Percentiles rank a stretch among this genome's conserved stretches.
These are phyloP conservation scores for Conger conger DNA, from an alignment of 2,113 vertebrate genomes.

Conservation along the genomic window DNA sequence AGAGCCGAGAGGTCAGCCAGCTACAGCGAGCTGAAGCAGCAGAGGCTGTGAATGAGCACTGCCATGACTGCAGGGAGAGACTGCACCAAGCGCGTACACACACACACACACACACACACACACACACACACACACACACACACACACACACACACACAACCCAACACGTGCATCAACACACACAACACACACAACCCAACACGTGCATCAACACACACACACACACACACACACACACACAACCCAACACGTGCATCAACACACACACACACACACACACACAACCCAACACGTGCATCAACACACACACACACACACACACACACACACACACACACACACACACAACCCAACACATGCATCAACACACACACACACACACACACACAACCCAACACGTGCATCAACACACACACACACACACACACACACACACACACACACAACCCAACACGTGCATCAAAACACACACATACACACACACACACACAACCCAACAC, in stretches of 20 bases:
- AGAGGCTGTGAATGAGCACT: slow-evolving; percentile 6
- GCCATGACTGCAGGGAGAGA: slow-evolving; percentile 17
- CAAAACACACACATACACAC: slow-evolving; percentile 27
- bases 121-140: no score
- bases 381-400: no score
- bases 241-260: background rate
- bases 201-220: background rate
- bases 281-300: background rate
- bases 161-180: background rate
- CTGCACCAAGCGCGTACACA: background rate
- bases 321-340: background rate
- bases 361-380: no score
- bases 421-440: no score
- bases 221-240: background rate
- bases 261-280: background rate
- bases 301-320: background rate
- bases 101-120: slow-evolving; percentile 22
- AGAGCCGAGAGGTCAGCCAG: background rate
- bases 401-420: no score
- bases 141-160: no score
- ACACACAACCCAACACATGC: background rate
- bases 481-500: slow-evolving; percentile 19
- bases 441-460: no score
- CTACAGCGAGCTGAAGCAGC: slow-evolving; percentile 6
- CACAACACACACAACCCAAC: background rate